Conservation (phyloP, 2,797 vertebrate species). For the Poeciliopsis turneri region DNA sequence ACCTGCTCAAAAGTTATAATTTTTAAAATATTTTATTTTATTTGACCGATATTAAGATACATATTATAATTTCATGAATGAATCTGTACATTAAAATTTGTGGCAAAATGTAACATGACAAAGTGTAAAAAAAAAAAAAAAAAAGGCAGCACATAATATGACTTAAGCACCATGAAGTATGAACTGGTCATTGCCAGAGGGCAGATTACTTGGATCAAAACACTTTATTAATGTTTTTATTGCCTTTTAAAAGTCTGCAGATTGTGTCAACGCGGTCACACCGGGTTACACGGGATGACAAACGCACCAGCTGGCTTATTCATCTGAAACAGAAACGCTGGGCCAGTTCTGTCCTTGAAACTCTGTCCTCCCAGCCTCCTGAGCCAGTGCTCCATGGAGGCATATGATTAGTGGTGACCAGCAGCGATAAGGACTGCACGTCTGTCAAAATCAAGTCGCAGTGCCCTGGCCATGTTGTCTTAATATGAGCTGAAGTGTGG, state of each 20-base stretch:
- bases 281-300: slow-evolving; percentile 11
- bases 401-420: slow-evolving; percentile 68
- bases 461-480: slow-evolving; percentile 58
- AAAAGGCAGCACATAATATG: slow-evolving; percentile 3
- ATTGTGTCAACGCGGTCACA: slow-evolving; percentile 24
- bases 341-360: slow-evolving; percentile 64
- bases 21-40: not conserved
- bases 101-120: not conserved
- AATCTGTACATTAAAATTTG: not conserved
- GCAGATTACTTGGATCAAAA: slow-evolving; percentile 30
- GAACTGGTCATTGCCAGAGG: slow-evolving; percentile 11
- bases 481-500: slow-evolving; percentile 74
- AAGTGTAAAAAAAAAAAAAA: not conserved
- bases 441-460: slow-evolving; percentile 77
- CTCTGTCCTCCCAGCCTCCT: slow-evolving; percentile 61
- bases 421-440: slow-evolving; percentile 73
- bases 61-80: not conserved
- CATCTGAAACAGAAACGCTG: slow-evolving; percentile 46
- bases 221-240: slow-evolving; percentile 42
- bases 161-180: slow-evolving; percentile 17
- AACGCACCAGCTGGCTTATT: slow-evolving; percentile 33
- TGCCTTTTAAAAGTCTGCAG: slow-evolving; percentile 32
- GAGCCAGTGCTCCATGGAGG: slow-evolving; percentile 53
- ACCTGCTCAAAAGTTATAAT: not conserved
- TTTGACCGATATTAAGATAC: not conserved